Evolutionary conservation across 1,140 invertebrate genomes (phyloP).

Genomic region (Dreissena polymorpha): DNA sequence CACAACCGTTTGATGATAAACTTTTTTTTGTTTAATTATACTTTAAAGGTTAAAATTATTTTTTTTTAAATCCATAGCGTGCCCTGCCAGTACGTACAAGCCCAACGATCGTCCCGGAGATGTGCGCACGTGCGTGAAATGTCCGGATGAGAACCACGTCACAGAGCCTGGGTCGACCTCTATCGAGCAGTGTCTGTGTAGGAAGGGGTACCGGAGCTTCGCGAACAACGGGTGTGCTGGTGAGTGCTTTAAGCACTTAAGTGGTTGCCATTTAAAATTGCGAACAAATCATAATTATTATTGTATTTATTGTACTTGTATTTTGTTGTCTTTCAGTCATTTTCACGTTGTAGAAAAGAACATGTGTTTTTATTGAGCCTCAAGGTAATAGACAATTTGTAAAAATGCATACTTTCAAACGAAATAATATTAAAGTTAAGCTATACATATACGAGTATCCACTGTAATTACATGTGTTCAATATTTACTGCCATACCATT

Average conservation of each 20-base stretch:
- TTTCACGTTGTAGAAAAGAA: not conserved
- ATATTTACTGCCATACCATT: too few species aligned
- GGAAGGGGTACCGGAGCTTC: constrained; percentile 81
- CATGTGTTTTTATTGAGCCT: not conserved
- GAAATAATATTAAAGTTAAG: too few species aligned
- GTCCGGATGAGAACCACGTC: constrained; percentile 85
- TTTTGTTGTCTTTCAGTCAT: not conserved
- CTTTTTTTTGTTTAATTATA: not conserved
- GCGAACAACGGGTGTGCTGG: constrained; percentile 81
- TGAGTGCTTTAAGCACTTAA: constrained; percentile 57
- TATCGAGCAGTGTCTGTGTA: constrained; percentile 83
- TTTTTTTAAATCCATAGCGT: constrained; percentile 70
- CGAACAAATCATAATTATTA: not conserved
- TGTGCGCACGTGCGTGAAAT: constrained; percentile 82
- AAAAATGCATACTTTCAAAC: too few species aligned
- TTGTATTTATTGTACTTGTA: not conserved
- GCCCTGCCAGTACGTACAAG: constrained; percentile 80
- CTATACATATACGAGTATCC: too few species aligned
- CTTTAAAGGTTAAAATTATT: not conserved
- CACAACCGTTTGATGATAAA: not conserved
- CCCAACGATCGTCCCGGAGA: constrained; percentile 80
- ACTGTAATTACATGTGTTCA: too few species aligned
- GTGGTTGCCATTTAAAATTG: not conserved
- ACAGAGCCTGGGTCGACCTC: constrained; percentile 82
- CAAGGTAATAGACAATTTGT: not conserved